Conservation (phyloP, 64 coral and sea anemone genomes). For the Montipora cactus region DNA sequence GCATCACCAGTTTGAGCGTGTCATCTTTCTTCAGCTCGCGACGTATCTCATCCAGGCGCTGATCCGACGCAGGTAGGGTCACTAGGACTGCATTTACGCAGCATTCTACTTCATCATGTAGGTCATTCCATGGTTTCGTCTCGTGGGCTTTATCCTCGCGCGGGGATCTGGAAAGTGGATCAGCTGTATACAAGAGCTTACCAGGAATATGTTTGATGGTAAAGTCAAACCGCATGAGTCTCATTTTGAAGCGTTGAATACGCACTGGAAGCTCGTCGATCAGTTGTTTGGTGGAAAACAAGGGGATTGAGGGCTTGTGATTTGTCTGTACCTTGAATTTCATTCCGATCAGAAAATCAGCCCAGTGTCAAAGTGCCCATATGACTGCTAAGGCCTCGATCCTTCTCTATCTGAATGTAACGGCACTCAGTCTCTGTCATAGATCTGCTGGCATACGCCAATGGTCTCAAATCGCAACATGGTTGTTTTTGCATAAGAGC, state of each 20-base stretch:
- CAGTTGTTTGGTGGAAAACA: not conserved
- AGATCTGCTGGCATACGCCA: constrained; percentile 37
- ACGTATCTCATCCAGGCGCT: constrained; percentile 25
- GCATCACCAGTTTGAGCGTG: constrained; percentile 18
- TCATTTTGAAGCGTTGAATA: not conserved
- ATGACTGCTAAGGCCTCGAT: not conserved
- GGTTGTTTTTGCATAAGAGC: constrained; percentile 51
- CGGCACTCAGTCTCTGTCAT: not conserved
- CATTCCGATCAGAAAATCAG: not conserved
- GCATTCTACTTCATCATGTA: constrained; percentile 18
- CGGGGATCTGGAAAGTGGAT: not conserved
- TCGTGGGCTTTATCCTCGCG: not conserved
- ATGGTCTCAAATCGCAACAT: not conserved
- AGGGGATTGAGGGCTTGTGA: constrained; percentile 1
- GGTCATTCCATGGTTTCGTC: constrained; percentile 21
- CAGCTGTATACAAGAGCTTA: constrained; percentile 9
- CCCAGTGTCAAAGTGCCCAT: constrained; percentile 10
- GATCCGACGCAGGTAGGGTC: constrained; percentile 2
- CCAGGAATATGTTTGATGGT: not conserved
- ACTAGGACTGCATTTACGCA: too few relatives aligned
- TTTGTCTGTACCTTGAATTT: not conserved
- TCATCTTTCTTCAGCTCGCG: not conserved
- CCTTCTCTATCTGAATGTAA: not conserved
- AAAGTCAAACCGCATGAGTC: constrained; percentile 29
- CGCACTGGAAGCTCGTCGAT: not conserved